Percentiles rank a stretch among this genome's conserved stretches.
phyloP scores from a whole-genome alignment of 2,888 invertebrate species.

The Drosophila stalkeri region DNA sequence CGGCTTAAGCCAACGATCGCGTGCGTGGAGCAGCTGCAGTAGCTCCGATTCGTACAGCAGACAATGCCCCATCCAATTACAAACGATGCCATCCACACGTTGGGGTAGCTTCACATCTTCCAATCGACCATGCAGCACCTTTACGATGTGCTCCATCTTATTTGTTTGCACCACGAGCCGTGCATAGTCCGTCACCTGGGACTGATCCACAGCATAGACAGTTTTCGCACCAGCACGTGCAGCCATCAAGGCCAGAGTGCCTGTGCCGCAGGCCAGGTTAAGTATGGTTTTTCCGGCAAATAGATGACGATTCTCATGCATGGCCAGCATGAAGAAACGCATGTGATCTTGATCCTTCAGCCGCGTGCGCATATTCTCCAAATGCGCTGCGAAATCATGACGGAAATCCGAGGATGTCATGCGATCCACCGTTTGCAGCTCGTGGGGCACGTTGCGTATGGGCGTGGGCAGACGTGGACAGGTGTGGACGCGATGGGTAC shows the following conservation, averaged over 20 bases:
- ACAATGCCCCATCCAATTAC: slow-evolving; percentile 91
- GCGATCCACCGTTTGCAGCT: slow-evolving; percentile 56
- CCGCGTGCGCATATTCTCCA: slow-evolving; percentile 58
- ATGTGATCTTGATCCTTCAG: slow-evolving; percentile 66
- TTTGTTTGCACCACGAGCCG: slow-evolving; percentile 70
- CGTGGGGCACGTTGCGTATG: slow-evolving; percentile 32
- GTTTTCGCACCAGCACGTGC: slow-evolving; percentile 75
- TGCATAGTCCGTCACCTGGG: slow-evolving; percentile 75
- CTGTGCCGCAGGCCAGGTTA: slow-evolving; percentile 76
- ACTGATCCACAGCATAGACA: slow-evolving; percentile 79
- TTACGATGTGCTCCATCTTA: slow-evolving; percentile 57
- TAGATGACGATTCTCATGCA: slow-evolving; percentile 76
- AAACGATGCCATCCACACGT: slow-evolving; percentile 93
- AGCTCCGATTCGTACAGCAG: slow-evolving; percentile 99
- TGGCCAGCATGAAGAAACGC: slow-evolving; percentile 61
- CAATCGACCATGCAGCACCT: slow-evolving; percentile 74
- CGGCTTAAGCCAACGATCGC: slow-evolving; percentile 97
- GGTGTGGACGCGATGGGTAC: background rate
- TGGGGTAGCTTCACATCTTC: slow-evolving; percentile 65
- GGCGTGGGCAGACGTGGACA: slow-evolving; percentile 37
- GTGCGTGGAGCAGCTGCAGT: slow-evolving; percentile 96
- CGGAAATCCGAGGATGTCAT: slow-evolving; percentile 82
- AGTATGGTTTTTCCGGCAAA: slow-evolving; percentile 72
- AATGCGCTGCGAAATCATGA: slow-evolving; percentile 69
- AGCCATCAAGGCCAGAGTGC: slow-evolving; percentile 76